phyloP scores from a whole-genome alignment of 2,113 vertebrate genomes.

The Psittacara wagleri region DNA sequence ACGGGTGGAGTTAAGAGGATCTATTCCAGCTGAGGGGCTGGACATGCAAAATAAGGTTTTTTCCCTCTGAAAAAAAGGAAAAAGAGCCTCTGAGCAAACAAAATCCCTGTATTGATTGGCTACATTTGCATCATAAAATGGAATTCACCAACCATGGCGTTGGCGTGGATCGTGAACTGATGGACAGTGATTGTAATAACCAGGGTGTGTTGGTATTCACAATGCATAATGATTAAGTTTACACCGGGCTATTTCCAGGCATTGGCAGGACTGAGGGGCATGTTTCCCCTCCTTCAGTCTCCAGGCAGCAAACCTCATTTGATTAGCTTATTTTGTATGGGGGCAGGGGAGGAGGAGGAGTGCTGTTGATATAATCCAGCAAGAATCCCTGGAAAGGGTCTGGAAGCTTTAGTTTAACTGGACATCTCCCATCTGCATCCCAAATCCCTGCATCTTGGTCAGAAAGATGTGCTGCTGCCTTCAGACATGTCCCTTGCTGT shows the following conservation, averaged over 20 bases:
- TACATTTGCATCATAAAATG: slow-evolving; percentile 68
- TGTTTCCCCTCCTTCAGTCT: not conserved
- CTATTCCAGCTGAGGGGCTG: not conserved
- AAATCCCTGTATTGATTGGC: slow-evolving; percentile 14
- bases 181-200: slow-evolving; percentile 35
- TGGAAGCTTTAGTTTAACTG: not conserved
- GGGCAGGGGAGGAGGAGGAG: not conserved
- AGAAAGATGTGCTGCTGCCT: not conserved
- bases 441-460: not conserved
- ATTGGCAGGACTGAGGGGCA: not conserved
- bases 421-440: not conserved
- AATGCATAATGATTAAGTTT: slow-evolving; percentile 8
- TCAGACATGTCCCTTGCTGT: not conserved
- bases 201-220: not conserved
- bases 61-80: not conserved
- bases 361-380: not conserved
- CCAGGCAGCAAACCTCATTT: not conserved
- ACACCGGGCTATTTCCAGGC: not conserved
- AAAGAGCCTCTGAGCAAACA: slow-evolving; percentile 21
- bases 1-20: accelerated
- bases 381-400: not conserved
- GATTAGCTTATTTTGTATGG: not conserved
- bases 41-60: not conserved
- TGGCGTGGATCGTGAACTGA: not conserved
- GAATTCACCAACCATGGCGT: not conserved